Evolutionary conservation across 2,113 vertebrate genomes (phyloP), one percentile per base, ranked within the genome.

Genomic region (Carassius carassius): DNA sequence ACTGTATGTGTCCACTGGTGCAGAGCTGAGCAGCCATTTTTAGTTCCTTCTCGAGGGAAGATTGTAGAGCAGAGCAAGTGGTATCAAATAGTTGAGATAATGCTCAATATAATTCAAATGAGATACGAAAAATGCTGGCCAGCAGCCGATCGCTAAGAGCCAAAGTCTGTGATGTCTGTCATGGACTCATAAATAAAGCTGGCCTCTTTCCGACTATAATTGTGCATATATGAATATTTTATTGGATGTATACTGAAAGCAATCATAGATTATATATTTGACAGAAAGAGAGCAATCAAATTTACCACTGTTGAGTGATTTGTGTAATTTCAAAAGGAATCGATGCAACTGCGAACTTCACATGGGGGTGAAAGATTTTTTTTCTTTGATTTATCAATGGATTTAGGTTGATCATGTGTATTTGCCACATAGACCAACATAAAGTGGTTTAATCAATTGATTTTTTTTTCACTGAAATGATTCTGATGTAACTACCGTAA

Each of bases 1-100:
- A 87, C 44, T 77, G 72, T 47, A 78, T 16, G 70, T 44, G 70
- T 74, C 70, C 41, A 74, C 41, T 41, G 51, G 54, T 74, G 72
- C 1, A 14, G 44, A 74, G 65, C 72, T 84, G 14, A 65, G 35
- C 54, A 16, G 41, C 16, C 75, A 76, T 25, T 76, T 76, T 65
- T 8, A 13, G 47, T 77, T 62, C 23, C 78, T 74, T 78, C 23
- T 62, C 81, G 6, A n/a, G 8, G 12, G n/a, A 44, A 74, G n/a
- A 74, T 47, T 47, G n/a, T 47, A 37, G 37, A 47, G n/a, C 9
- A 4, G 54, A 23, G 51, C 56, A 47, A 82, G 25, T 19, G 60
- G 17, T 47, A 44, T 74, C 70, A 49, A 47, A 41, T 21, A 47
- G 21, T 47, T 73, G 70, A 74, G 70, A 25, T 23, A 16, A 74